These are phyloP conservation scores for Lypha dubia DNA, from an alignment of 2,888 invertebrate genomes.

Conservation along the genomic window DNA sequence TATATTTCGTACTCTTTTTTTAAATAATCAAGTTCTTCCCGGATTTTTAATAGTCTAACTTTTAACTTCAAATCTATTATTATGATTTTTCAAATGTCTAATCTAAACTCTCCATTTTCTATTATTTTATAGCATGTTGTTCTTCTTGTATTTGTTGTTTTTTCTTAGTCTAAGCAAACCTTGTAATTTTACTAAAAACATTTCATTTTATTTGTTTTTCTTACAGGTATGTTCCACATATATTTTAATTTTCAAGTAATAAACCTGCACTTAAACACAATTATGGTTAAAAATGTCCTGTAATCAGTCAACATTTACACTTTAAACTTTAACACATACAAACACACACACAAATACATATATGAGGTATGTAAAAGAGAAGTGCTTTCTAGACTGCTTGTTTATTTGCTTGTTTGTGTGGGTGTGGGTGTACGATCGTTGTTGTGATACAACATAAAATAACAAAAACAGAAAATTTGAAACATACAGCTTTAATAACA, in stretches of 20 bases:
- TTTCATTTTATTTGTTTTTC: neutral
- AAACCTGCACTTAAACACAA: conserved; percentile 80
- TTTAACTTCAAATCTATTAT: neutral
- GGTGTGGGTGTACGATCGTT: conserved; percentile 38
- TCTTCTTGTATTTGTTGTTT: no score
- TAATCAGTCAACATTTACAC: conserved; percentile 81
- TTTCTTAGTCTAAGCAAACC: conserved; percentile 6
- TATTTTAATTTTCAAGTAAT: conserved; percentile 60
- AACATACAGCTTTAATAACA: neutral
- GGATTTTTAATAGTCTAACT: neutral
- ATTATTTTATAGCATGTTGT: conserved; percentile 9
- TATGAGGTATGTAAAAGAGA: conserved; percentile 2
- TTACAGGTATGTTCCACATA: conserved; percentile 14
- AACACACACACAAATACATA: no score
- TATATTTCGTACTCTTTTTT: neutral
- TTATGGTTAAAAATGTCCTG: conserved; percentile 78
- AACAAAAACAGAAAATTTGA: conserved; percentile 8
- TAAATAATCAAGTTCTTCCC: neutral
- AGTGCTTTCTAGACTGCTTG: neutral
- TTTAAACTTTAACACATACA: conserved; percentile 76
- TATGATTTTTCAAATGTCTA: neutral
- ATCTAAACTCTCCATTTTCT: neutral
- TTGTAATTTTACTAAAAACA: conserved; percentile 40
- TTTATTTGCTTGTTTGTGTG: neutral
- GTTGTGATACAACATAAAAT: conserved; percentile 39